A percentile compares a stretch with the other conserved stretches of the same genome.
Conservation (phyloP, 1,140 invertebrate species). For the Agraylea sexmaculata region DNA sequence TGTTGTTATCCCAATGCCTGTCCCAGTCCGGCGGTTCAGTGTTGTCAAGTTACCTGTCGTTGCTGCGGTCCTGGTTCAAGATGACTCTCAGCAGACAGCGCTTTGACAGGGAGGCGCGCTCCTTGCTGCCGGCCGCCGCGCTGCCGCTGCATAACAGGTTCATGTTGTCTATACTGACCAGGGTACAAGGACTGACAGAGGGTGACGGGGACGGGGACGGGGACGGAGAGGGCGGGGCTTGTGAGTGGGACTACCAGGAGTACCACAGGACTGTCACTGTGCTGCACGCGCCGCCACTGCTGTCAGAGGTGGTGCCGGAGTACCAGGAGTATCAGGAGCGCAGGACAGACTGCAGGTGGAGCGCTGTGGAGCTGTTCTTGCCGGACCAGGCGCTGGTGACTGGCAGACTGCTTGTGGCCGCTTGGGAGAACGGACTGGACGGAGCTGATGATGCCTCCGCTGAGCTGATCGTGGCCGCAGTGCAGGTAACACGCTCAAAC, state of each 20-base stretch:
- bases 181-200: slow-evolving; percentile 54
- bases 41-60: too few relatives aligned
- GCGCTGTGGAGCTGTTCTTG: slow-evolving; percentile 47
- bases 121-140: slow-evolving; percentile 53
- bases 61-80: too few relatives aligned
- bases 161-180: slow-evolving; percentile 64
- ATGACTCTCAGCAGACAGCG: slow-evolving; percentile 68
- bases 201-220: slow-evolving; percentile 38
- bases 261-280: slow-evolving; percentile 32
- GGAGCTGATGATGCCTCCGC: slow-evolving; percentile 66
- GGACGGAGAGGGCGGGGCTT: slow-evolving; percentile 4
- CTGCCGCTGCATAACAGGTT: slow-evolving; percentile 76
- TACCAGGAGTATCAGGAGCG: slow-evolving; percentile 34
- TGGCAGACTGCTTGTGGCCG: slow-evolving; percentile 64
- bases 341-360: slow-evolving; percentile 32
- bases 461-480: slow-evolving; percentile 59
- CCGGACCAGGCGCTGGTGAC: slow-evolving; percentile 66
- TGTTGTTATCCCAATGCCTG: too few relatives aligned
- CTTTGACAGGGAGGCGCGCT: slow-evolving; percentile 63
- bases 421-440: slow-evolving; percentile 71
- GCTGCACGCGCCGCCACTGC: slow-evolving; percentile 33
- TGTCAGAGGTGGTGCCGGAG: slow-evolving; percentile 34
- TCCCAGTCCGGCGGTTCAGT: too few relatives aligned
- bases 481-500: slow-evolving; percentile 47
- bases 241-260: slow-evolving; percentile 35